Conservation (phyloP, 2,888 invertebrate genomes). For the Cordilura impudica region DNA sequence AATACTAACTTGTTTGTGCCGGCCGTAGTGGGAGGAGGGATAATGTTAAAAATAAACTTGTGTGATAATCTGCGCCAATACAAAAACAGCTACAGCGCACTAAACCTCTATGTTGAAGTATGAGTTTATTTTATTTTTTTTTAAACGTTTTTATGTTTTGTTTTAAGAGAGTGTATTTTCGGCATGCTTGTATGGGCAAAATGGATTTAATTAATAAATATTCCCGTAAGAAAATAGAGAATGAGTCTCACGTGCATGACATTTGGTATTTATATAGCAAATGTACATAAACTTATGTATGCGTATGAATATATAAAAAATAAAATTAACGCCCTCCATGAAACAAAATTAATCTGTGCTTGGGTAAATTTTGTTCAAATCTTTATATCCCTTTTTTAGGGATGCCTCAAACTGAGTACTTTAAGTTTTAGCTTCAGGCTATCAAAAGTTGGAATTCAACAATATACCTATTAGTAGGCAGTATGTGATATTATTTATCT, state of each 20-base stretch:
- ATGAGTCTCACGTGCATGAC: not conserved
- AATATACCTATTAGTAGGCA: no score
- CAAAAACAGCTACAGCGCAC: constrained; percentile 62
- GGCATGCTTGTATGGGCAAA: not conserved
- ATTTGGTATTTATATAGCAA: not conserved
- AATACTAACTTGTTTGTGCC: constrained; percentile 19
- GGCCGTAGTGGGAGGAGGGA: constrained; percentile 55
- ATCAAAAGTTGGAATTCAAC: no score
- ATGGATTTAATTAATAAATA: constrained; percentile 44
- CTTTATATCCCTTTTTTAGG: no score
- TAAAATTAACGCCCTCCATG: not conserved
- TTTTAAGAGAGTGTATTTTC: constrained; percentile 42
- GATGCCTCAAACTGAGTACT: no score
- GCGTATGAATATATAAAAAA: not conserved
- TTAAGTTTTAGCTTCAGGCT: no score
- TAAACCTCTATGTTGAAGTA: constrained; percentile 49
- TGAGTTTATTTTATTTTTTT: constrained; percentile 34
- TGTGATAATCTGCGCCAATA: constrained; percentile 70
- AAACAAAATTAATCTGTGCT: not conserved
- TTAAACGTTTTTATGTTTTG: constrained; percentile 2
- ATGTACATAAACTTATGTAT: not conserved
- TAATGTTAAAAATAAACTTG: constrained; percentile 59
- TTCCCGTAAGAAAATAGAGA: not conserved
- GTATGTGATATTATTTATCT: no score
- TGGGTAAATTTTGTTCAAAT: no score